Percentiles rank a stretch among this genome's conserved stretches.
phyloP scores from a whole-genome alignment of 1,140 invertebrate species.

The Cydia pomonella region DNA sequence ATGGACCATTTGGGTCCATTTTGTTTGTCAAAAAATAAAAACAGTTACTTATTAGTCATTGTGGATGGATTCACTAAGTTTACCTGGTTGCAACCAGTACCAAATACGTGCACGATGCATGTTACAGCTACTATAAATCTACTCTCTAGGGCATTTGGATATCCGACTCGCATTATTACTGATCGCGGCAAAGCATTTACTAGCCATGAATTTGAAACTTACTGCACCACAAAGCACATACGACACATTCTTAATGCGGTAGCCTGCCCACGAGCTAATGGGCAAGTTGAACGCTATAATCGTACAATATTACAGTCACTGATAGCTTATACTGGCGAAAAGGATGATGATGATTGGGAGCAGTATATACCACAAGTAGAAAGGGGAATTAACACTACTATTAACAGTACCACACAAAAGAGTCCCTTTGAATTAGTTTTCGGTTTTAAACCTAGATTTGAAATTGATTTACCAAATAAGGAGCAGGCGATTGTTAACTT shows the following conservation, averaged over 20 bases:
- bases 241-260: constrained; percentile 35
- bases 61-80: constrained; percentile 16
- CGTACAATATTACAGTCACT: constrained; percentile 5
- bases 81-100: constrained; percentile 16
- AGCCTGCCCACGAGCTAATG: constrained; percentile 38
- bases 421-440: constrained; percentile 24
- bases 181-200: constrained; percentile 41
- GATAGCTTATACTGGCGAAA: constrained; percentile 8
- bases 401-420: constrained; percentile 29
- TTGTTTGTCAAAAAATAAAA: background rate
- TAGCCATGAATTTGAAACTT: constrained; percentile 36
- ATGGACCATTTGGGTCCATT: constrained; percentile 36
- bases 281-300: constrained; percentile 37
- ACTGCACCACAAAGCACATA: constrained; percentile 37
- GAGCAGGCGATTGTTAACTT: background rate
- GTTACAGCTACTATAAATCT: constrained; percentile 3
- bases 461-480: constrained; percentile 14
- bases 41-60: constrained; percentile 3
- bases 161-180: constrained; percentile 38
- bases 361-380: constrained; percentile 26
- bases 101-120: background rate
- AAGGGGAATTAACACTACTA: constrained; percentile 13
- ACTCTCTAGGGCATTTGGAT: constrained; percentile 36
- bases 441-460: constrained; percentile 30
- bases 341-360: constrained; percentile 17